Conservation (phyloP, 2,888 invertebrate genomes). For the Polietes domitor region DNA sequence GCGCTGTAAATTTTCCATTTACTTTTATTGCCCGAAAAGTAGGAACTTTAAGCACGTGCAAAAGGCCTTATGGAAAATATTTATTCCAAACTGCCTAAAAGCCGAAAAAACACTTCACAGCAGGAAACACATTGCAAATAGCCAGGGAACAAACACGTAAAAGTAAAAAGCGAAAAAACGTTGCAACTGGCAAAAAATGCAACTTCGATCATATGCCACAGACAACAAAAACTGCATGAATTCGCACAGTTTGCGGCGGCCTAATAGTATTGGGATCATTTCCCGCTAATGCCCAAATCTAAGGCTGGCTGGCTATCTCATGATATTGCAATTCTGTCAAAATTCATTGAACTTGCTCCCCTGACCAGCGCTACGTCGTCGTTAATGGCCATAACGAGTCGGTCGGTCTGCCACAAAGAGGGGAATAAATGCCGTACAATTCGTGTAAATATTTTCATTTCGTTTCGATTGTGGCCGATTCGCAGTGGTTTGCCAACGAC, state of each 20-base stretch:
- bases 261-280: conserved; percentile 61
- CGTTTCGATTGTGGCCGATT: conserved; percentile 4
- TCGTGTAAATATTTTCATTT: conserved; percentile 35
- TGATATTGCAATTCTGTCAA: conserved; percentile 56
- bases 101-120: conserved; percentile 47
- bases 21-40: background rate
- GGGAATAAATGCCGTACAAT: background rate
- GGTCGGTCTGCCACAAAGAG: background rate
- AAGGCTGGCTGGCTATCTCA: conserved; percentile 35
- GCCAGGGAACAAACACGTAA: background rate
- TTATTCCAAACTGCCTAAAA: background rate
- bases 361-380: background rate
- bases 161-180: conserved; percentile 40
- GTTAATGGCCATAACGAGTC: conserved; percentile 46
- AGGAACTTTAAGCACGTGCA: conserved; percentile 26
- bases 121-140: conserved; percentile 44
- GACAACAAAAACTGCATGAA: conserved; percentile 36
- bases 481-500: background rate
- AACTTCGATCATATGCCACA: background rate
- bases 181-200: conserved; percentile 17
- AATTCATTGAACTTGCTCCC: conserved; percentile 64
- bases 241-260: conserved; percentile 59
- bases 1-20: background rate
- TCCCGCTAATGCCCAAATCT: conserved; percentile 43
- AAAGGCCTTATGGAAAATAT: conserved; percentile 27